Evolutionary conservation across 2,888 invertebrate species (phyloP).

Genomic region (Drosophila rellima): DNA sequence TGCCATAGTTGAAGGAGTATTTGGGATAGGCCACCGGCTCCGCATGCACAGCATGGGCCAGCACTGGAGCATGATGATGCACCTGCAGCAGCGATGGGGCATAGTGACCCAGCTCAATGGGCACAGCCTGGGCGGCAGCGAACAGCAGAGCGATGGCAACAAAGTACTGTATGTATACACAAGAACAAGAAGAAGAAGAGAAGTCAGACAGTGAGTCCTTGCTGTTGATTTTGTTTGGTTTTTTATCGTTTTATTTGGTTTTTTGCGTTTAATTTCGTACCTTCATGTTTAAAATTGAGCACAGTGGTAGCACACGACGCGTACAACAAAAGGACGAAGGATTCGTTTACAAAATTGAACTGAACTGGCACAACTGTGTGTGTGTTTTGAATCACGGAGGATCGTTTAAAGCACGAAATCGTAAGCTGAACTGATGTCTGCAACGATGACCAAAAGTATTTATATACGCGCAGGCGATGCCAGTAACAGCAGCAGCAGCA

Average conservation of each 20-base stretch:
- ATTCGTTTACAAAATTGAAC: slow-evolving; percentile 44
- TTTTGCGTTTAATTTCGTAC: slow-evolving; percentile 50
- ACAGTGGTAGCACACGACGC: slow-evolving; percentile 65
- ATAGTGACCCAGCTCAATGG: slow-evolving; percentile 85
- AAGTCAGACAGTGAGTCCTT: slow-evolving; percentile 54
- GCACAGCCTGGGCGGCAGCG: slow-evolving; percentile 83
- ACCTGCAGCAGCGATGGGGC: slow-evolving; percentile 74
- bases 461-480: slow-evolving; percentile 83
- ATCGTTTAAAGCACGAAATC: slow-evolving; percentile 85
- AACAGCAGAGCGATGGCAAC: slow-evolving; percentile 84
- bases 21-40: slow-evolving; percentile 88
- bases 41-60: slow-evolving; percentile 82
- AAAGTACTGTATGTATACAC: slow-evolving; percentile 77
- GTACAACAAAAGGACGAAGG: slow-evolving; percentile 65
- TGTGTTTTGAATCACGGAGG: slow-evolving; percentile 56
- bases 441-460: slow-evolving; percentile 86
- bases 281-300: slow-evolving; percentile 67
- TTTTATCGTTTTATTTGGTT: background rate
- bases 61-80: slow-evolving; percentile 81
- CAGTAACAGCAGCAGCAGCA: slow-evolving; percentile 49
- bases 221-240: slow-evolving; percentile 5
- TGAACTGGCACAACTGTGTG: slow-evolving; percentile 48
- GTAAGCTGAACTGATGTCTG: slow-evolving; percentile 85
- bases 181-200: slow-evolving; percentile 44
- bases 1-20: slow-evolving; percentile 90